phyloP scores from a whole-genome alignment of 2,888 invertebrate species.

The Paralinhomoeus sp. region DNA sequence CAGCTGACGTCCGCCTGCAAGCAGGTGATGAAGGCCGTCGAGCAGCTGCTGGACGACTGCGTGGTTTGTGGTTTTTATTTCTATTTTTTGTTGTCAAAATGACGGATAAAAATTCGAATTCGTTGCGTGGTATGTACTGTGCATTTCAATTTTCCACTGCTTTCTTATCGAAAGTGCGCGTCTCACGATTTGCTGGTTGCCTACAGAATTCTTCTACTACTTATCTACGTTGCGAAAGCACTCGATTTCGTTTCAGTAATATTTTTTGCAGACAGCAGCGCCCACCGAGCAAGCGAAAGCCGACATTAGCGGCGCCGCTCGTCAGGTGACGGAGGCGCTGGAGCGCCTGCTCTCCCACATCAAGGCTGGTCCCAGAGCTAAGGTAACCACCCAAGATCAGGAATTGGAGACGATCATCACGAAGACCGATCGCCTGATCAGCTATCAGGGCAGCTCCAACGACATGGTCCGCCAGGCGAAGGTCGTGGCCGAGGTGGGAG shows the following conservation, averaged over 20 bases:
- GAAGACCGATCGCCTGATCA: slow-evolving; percentile 64
- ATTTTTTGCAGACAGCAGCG: no score
- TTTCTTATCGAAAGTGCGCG: no score
- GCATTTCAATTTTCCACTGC: no score
- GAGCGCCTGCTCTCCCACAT: slow-evolving; percentile 73
- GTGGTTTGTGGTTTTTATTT: slow-evolving; percentile 8
- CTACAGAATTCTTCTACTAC: no score
- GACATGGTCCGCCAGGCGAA: slow-evolving; percentile 84
- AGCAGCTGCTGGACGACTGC: slow-evolving; percentile 49
- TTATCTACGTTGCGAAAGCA: no score
- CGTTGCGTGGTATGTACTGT: no score
- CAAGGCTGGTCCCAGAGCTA: slow-evolving; percentile 33
- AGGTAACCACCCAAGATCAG: slow-evolving; percentile 41
- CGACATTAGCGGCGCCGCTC: no score
- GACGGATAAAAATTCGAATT: no score
- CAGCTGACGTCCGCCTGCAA: slow-evolving; percentile 75
- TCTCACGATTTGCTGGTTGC: no score
- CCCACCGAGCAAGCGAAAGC: no score
- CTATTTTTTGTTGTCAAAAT: no score
- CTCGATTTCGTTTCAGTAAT: no score
- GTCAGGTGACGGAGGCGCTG: slow-evolving; percentile 56
- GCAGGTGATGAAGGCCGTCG: slow-evolving; percentile 74
- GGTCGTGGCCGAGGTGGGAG: slow-evolving; percentile 47
- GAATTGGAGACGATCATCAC: slow-evolving; percentile 68
- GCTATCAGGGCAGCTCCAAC: slow-evolving; percentile 30